Conservation (phyloP, 2,113 vertebrate genomes). For the Alexandromys fortis region DNA sequence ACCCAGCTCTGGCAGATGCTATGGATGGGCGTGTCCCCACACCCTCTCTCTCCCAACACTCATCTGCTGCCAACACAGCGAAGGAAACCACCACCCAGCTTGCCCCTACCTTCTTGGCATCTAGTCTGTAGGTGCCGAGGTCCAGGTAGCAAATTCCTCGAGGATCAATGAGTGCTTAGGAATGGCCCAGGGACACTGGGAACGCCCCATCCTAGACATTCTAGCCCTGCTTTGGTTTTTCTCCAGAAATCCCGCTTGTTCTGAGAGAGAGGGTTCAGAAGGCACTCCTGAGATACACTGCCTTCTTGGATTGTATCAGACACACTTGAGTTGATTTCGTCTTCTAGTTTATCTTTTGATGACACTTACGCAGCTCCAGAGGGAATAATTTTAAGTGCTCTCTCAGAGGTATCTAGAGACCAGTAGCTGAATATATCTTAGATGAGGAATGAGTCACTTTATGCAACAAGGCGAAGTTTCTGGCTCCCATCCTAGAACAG, state of each 20-base stretch:
- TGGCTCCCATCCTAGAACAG: constrained; percentile 64
- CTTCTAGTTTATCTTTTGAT: constrained; percentile 44
- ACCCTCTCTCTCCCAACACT: too few species aligned
- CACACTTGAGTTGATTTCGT: background rate
- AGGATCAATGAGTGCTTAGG: background rate
- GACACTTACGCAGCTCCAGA: constrained; percentile 29
- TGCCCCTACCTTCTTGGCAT: background rate
- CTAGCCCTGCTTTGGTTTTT: background rate
- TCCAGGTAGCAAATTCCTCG: background rate
- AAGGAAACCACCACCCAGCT: background rate
- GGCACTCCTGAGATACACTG: background rate
- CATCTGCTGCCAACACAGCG: background rate
- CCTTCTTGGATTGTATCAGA: background rate
- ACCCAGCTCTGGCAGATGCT: background rate
- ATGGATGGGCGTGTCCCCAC: background rate
- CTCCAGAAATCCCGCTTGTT: background rate
- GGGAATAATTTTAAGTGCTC: constrained; percentile 48
- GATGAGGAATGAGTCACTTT: constrained; percentile 39
- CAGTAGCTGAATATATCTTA: constrained; percentile 7
- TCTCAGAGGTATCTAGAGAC: constrained; percentile 47
- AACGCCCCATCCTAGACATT: background rate
- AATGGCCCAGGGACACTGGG: background rate
- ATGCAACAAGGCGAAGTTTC: background rate
- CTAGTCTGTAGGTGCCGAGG: background rate
- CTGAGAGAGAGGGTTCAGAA: background rate